Percentiles rank a stretch among this genome's conserved stretches.
Evolutionary conservation across 2,797 vertebrate genomes (phyloP).

Genomic region (Dicrostonyx torquatus): DNA sequence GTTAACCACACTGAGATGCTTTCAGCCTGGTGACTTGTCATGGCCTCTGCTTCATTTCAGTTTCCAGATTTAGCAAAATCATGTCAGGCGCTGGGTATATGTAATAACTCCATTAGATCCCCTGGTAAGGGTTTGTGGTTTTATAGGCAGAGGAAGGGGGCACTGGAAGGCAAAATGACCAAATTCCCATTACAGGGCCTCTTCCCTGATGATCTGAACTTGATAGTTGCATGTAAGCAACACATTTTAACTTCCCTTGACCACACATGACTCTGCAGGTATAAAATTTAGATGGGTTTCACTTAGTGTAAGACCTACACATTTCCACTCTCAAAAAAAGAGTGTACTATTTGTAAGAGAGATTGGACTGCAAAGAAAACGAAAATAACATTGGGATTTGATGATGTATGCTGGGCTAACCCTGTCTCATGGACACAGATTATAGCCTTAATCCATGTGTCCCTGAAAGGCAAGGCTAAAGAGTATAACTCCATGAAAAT

Average conservation of each 20-base stretch:
- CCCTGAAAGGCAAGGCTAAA: not conserved
- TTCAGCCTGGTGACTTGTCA: not conserved
- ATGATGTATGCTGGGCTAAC: not conserved
- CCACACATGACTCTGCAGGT: not conserved
- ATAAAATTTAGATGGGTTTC: not conserved
- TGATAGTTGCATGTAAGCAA: not conserved
- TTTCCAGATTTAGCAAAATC: constrained; percentile 31
- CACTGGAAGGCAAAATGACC: not conserved
- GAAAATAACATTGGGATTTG: not conserved
- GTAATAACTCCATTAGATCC: not conserved
- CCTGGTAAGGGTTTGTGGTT: not conserved
- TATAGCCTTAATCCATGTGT: not conserved
- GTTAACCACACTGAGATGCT: not conserved
- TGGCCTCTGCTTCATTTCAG: not conserved
- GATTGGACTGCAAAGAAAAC: not conserved
- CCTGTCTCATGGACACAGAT: not conserved
- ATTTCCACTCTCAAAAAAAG: not conserved
- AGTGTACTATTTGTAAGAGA: not conserved
- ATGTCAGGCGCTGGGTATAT: not conserved
- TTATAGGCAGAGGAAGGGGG: constrained; percentile 36
- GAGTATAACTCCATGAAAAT: not conserved
- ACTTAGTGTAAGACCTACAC: not conserved
- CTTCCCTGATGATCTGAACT: not conserved
- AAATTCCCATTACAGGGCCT: not conserved
- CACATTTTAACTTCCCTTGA: not conserved